Evolutionary conservation across 2,113 vertebrate species (phyloP).

Genomic region (Pterocles burchelli): DNA sequence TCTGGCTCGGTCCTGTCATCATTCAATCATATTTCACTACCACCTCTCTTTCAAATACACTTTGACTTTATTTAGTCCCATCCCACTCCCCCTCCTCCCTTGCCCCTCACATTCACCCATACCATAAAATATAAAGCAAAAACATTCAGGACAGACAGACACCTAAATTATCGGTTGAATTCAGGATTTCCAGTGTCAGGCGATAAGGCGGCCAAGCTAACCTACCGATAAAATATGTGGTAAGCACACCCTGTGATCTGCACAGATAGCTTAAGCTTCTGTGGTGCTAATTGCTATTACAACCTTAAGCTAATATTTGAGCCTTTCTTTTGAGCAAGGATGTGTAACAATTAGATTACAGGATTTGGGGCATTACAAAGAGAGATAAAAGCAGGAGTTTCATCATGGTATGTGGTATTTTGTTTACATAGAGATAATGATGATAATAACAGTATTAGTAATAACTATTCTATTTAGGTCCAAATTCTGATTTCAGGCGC

Average conservation of each 20-base stretch:
- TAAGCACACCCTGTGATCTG: conserved; percentile 42
- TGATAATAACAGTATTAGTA: conserved; percentile 1
- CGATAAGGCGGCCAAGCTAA: background rate
- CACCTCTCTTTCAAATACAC: background rate
- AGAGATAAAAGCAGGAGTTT: conserved; percentile 46
- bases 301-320: conserved; percentile 71
- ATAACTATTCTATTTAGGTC: background rate
- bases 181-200: background rate
- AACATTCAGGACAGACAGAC: background rate
- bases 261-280: conserved; percentile 52
- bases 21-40: background rate
- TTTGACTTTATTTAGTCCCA: background rate
- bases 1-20: background rate
- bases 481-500: background rate
- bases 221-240: background rate
- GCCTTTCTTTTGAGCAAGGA: conserved; percentile 54
- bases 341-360: conserved; percentile 74
- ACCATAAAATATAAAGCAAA: background rate
- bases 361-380: conserved; percentile 60
- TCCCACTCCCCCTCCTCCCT: background rate
- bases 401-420: conserved; percentile 31
- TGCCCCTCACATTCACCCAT: background rate
- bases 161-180: background rate
- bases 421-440: conserved; percentile 32
- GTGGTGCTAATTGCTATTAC: conserved; percentile 64